Conservation (phyloP, 2,113 vertebrate species). For the Notarius quadriscutis region DNA sequence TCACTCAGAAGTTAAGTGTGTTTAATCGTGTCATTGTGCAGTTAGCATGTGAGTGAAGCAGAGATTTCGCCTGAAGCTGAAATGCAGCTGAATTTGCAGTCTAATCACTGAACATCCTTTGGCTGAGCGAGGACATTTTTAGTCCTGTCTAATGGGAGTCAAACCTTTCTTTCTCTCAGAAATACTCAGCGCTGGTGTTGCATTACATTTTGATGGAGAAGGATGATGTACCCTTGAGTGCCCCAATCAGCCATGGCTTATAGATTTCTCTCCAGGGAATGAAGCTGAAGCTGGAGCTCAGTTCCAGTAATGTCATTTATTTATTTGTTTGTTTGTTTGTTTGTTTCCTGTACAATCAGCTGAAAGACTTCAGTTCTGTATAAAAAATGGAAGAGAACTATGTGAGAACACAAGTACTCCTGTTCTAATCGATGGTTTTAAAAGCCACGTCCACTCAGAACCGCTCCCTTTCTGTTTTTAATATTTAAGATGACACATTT, state of each 20-base stretch:
- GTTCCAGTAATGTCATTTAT: conserved; percentile 40
- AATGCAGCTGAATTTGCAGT: background rate
- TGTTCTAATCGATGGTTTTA: background rate
- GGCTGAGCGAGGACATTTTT: conserved; percentile 31
- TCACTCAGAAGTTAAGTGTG: background rate
- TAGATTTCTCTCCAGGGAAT: conserved; percentile 48
- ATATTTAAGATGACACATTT: background rate
- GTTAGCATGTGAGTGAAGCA: background rate
- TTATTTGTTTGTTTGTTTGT: conserved; percentile 14
- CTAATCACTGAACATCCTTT: conserved; percentile 6
- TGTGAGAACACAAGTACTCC: background rate
- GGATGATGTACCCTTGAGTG: conserved; percentile 42
- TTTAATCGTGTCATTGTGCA: background rate
- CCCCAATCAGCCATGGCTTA: conserved; percentile 51
- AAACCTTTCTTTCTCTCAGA: conserved; percentile 42
- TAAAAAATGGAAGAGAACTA: background rate
- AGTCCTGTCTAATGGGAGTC: conserved; percentile 51
- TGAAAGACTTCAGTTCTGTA: background rate
- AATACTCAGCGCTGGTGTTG: conserved; percentile 41
- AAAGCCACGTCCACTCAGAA: background rate
- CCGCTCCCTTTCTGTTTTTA: background rate
- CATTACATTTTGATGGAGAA: conserved; percentile 48
- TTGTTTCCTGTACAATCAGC: background rate
- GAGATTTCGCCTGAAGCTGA: background rate
- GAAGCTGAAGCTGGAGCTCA: conserved; percentile 39